These are phyloP conservation scores for Mallotus villosus DNA, from an alignment of 2,797 vertebrate genomes.

Conservation along the genomic window DNA sequence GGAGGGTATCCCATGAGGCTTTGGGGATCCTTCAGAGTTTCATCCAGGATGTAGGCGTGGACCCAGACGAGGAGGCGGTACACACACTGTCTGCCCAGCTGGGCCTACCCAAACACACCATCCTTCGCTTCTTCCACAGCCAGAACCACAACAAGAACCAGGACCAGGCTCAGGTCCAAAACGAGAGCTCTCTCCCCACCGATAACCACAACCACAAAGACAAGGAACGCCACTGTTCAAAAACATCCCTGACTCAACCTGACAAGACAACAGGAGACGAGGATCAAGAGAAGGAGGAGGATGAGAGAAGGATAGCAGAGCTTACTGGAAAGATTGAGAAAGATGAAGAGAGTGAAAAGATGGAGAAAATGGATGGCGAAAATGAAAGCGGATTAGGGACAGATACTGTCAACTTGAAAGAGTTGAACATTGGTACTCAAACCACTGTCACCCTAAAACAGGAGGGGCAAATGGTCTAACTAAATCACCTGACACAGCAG, in stretches of 20 bases:
- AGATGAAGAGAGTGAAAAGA: conserved; percentile 18
- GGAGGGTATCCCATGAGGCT: conserved; percentile 89
- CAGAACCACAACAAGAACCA: conserved; percentile 56
- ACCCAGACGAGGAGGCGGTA: conserved; percentile 94
- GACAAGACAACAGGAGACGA: conserved; percentile 27
- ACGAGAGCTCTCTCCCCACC: conserved; percentile 31
- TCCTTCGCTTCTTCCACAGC: conserved; percentile 95
- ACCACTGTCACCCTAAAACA: conserved; percentile 84
- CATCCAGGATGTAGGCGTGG: conserved; percentile 91
- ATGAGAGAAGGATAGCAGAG: conserved; percentile 26
- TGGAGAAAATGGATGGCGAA: conserved; percentile 45
- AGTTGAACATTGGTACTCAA: conserved; percentile 80
- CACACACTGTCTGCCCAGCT: conserved; percentile 95
- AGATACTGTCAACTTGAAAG: conserved; percentile 77
- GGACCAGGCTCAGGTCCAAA: conserved; percentile 38
- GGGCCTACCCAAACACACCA: conserved; percentile 90
- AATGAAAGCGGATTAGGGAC: conserved; percentile 80
- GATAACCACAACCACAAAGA: conserved; percentile 57
- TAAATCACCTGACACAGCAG: background rate
- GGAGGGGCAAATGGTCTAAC: conserved; percentile 76
- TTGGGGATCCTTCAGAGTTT: conserved; percentile 95
- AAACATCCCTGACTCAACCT: conserved; percentile 52
- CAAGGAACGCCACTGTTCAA: conserved; percentile 55
- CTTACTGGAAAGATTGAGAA: conserved; percentile 20
- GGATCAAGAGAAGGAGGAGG: background rate